These are phyloP conservation scores for Montipora cactus DNA, from an alignment of 64 coral and sea anemone genomes.

Conservation along the genomic window DNA sequence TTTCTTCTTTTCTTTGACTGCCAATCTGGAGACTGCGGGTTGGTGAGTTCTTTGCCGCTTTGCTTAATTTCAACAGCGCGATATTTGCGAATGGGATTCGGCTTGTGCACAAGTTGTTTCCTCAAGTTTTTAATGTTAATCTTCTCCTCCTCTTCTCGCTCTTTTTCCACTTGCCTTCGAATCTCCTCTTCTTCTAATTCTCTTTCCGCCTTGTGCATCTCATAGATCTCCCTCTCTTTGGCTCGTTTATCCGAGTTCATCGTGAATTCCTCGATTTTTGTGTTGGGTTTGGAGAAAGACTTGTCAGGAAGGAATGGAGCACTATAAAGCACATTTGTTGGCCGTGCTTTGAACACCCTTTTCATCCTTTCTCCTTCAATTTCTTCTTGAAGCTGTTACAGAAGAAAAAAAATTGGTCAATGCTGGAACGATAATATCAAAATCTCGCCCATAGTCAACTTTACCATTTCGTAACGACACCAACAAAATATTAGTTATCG, in stretches of 20 bases:
- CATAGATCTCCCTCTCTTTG: constrained; percentile 80
- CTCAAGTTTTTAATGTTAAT: constrained; percentile 62
- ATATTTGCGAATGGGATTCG: constrained; percentile 83
- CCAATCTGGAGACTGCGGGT: constrained; percentile 73
- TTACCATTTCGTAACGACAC: too few species aligned
- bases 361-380: constrained; percentile 76
- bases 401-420: not conserved
- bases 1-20: constrained; percentile 66
- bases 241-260: constrained; percentile 77
- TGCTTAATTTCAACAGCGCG: constrained; percentile 58
- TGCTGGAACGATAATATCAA: not conserved
- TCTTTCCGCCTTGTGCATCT: constrained; percentile 79
- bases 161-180: constrained; percentile 50
- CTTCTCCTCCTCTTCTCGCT: constrained; percentile 79
- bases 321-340: constrained; percentile 76
- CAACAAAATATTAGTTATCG: too few species aligned
- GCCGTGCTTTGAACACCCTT: constrained; percentile 78
- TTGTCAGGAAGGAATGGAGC: constrained; percentile 86
- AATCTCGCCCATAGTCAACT: too few species aligned
- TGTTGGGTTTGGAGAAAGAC: constrained; percentile 68
- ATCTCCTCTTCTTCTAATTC: constrained; percentile 50
- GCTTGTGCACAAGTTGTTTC: constrained; percentile 89
- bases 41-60: constrained; percentile 67
- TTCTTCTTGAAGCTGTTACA: constrained; percentile 64
- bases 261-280: constrained; percentile 77